Evolutionary conservation across 2,888 invertebrate species (phyloP).

Genomic region (Xanthia icteritia): DNA sequence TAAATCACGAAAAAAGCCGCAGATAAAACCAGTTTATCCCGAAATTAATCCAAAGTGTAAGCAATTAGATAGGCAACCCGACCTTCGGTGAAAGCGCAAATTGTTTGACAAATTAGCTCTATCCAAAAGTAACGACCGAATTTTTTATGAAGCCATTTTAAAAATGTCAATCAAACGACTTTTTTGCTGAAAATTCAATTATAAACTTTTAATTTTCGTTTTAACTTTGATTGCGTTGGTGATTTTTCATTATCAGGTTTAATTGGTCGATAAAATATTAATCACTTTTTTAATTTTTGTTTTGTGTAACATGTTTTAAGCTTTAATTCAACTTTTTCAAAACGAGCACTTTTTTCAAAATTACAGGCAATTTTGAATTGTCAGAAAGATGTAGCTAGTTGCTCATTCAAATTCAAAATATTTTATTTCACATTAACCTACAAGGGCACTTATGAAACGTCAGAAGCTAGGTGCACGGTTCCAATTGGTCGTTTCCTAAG

Average conservation of each 20-base stretch:
- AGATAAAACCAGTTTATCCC: conserved; percentile 23
- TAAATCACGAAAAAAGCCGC: conserved; percentile 5
- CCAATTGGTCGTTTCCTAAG: too few species aligned
- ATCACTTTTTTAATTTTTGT: neutral
- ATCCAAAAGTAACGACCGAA: conserved; percentile 32
- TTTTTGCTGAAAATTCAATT: conserved; percentile 41
- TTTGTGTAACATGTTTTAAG: too few species aligned
- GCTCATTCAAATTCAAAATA: too few species aligned
- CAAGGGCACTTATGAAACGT: too few species aligned
- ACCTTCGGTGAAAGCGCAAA: conserved; percentile 18
- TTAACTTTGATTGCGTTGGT: conserved; percentile 30
- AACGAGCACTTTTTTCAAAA: too few species aligned
- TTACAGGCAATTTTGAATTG: too few species aligned
- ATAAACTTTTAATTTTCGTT: conserved; percentile 36
- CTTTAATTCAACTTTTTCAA: too few species aligned
- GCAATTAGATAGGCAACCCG: conserved; percentile 23
- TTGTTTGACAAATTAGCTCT: conserved; percentile 50
- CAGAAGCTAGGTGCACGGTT: too few species aligned
- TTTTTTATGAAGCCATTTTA: conserved; percentile 31
- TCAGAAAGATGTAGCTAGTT: too few species aligned
- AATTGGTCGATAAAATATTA: neutral
- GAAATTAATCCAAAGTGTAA: conserved; percentile 22
- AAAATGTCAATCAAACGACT: conserved; percentile 13
- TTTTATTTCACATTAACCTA: too few species aligned
- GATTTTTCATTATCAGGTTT: conserved; percentile 9